Conservation (phyloP, 2,113 vertebrate genomes). For the Leucopsar rothschildi region DNA sequence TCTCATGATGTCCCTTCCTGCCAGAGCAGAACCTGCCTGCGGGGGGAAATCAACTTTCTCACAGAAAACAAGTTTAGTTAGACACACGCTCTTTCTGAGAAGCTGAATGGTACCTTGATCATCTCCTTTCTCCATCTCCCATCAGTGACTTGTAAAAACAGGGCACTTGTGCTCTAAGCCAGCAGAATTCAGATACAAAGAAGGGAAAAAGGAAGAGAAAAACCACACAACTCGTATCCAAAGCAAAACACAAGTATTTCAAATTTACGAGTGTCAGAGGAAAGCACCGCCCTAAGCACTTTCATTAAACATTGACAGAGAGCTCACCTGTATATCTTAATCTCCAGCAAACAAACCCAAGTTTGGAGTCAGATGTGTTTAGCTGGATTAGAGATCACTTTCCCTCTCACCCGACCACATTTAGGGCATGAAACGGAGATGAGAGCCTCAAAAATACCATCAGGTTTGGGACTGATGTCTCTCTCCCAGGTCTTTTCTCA, state of each 20-base stretch:
- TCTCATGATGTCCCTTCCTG: neutral
- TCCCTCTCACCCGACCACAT: neutral
- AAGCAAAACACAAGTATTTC: constrained; percentile 11
- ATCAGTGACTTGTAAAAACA: neutral
- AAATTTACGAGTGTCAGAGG: neutral
- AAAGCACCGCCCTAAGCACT: neutral
- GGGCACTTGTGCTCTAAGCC: neutral
- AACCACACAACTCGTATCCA: neutral
- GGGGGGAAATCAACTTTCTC: neutral
- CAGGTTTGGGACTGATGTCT: neutral
- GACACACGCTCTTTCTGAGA: neutral
- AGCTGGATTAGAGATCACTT: neutral
- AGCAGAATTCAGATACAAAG: neutral
- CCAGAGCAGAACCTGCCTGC: neutral
- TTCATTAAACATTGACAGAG: constrained; percentile 65
- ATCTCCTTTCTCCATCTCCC: neutral
- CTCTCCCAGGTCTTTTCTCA: neutral
- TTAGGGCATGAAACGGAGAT: neutral
- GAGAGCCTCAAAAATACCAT: neutral
- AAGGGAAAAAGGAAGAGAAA: neutral
- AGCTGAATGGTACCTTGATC: neutral
- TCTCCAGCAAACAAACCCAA: neutral
- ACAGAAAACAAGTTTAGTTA: neutral
- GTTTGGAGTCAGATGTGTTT: neutral
- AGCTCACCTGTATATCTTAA: neutral